A percentile compares a stretch with the other conserved stretches of the same genome.
Conservation (phyloP, 2,888 invertebrate species). For the Parascotia fuliginaria region DNA sequence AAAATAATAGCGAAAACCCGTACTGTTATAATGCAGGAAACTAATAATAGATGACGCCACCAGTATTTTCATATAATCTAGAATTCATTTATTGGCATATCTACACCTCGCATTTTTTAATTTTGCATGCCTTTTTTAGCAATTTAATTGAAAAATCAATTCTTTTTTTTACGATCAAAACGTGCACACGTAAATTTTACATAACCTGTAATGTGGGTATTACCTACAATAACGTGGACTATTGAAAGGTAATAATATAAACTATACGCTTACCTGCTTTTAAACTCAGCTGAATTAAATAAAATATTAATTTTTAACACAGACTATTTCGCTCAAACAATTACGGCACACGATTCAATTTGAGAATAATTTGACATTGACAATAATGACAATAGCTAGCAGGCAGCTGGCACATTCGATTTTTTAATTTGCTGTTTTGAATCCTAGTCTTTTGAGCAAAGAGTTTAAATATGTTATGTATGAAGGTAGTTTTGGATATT, state of each 20-base stretch:
- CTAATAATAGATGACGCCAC: slow-evolving; percentile 34
- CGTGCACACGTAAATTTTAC: slow-evolving; percentile 7
- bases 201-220: slow-evolving; percentile 7
- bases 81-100: too few relatives aligned
- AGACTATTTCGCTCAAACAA: slow-evolving; percentile 21
- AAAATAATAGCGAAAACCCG: not conserved
- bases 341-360: slow-evolving; percentile 4
- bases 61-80: not conserved
- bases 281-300: slow-evolving; percentile 2
- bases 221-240: not conserved
- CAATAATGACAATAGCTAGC: too few relatives aligned
- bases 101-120: not conserved
- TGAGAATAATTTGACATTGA: not conserved
- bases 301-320: slow-evolving; percentile 17
- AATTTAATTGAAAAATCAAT: not conserved
- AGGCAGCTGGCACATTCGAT: too few relatives aligned
- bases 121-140: not conserved
- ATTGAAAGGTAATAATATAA: not conserved
- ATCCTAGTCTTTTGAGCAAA: too few relatives aligned
- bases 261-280: slow-evolving; percentile 14
- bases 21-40: slow-evolving; percentile 11
- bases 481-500: too few relatives aligned
- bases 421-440: too few relatives aligned
- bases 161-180: not conserved
- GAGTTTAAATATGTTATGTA: too few relatives aligned